Evolutionary conservation across 2,113 vertebrate species (phyloP), one percentile per base, ranked within the genome.

Genomic region (Bubo scandiacus): DNA sequence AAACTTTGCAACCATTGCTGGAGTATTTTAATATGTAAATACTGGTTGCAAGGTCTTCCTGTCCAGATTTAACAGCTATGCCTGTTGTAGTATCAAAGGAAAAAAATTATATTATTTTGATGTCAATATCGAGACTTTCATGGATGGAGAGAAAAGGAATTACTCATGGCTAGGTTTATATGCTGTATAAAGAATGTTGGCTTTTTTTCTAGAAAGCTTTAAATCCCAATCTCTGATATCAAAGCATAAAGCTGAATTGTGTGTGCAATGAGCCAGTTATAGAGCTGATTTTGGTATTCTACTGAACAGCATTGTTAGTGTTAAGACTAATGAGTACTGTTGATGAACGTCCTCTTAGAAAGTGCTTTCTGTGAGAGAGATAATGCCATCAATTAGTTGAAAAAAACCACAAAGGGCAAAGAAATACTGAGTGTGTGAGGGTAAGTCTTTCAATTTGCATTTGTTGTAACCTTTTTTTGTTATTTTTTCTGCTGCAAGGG

Each of bases 401-500:
- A 94, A 95, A 98, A 97, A 97, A 96, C 1, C 89, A 92, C 89
- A 97, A 93, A 98, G 98, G 97, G 96, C 97, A 98, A 94, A 97
- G 97, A 96, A 96, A 94, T 97, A 95, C 90, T 47, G 42, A 96
- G 92, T 80, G 63, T 97, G 89, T 91, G 94, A 97, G 97, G 96
- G 87, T 97, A 98, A 97, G 93, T 97, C 91, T 95, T 98, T 91
- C 93, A 93, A 98, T 98, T 98, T 98, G 94, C 79, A 79, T 98
- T 97, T 95, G 80, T 96, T 97, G 79, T 95, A 95, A 98, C 96
- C 62, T 97, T 97, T 96, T 96, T 96, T 96, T 90, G 91, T 98
- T 96, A 72, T 83, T 94, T 97, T 97, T 97, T 83, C 96, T 97
- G 75, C 96, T 82, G 81, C 89, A 97, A 99, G 99, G 99, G 99